These are phyloP conservation scores for Xiphias gladius DNA, from an alignment of 2,113 vertebrate genomes.

Conservation along the genomic window DNA sequence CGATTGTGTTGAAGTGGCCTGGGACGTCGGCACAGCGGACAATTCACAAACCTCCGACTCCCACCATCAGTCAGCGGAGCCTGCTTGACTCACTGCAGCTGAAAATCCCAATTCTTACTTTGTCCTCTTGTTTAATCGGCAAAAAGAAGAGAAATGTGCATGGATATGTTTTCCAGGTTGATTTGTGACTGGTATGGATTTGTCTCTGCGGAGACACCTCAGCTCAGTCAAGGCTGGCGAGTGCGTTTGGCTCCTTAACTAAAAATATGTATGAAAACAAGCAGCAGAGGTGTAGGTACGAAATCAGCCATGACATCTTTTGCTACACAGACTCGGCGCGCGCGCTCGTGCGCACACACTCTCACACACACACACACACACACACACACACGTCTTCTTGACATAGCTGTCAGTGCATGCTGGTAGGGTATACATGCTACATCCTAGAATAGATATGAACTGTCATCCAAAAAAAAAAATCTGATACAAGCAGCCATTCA, in stretches of 20 bases:
- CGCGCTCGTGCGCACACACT: no score
- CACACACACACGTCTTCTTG: not conserved
- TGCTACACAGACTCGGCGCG: not conserved
- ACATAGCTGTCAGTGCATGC: constrained; percentile 39
- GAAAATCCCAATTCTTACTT: not conserved
- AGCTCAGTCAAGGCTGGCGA: not conserved
- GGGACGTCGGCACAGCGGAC: not conserved
- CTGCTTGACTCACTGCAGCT: not conserved
- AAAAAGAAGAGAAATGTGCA: not conserved
- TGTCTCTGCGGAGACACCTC: not conserved
- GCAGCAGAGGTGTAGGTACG: not conserved
- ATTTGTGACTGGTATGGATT: not conserved
- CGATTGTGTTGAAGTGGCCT: not conserved
- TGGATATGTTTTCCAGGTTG: no score
- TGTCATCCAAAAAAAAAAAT: constrained; percentile 26
- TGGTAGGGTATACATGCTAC: constrained; percentile 10
- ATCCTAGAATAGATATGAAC: constrained; percentile 63
- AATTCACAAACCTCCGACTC: not conserved
- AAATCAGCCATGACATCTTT: constrained; percentile 2
- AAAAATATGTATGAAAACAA: constrained; percentile 43
- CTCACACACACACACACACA: not conserved
- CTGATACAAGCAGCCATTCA: constrained; percentile 31
- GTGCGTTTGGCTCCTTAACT: constrained; percentile 8
- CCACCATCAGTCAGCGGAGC: not conserved
- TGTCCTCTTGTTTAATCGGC: no score